Conservation (phyloP, 2,113 vertebrate species). For the Lycaon pictus region DNA sequence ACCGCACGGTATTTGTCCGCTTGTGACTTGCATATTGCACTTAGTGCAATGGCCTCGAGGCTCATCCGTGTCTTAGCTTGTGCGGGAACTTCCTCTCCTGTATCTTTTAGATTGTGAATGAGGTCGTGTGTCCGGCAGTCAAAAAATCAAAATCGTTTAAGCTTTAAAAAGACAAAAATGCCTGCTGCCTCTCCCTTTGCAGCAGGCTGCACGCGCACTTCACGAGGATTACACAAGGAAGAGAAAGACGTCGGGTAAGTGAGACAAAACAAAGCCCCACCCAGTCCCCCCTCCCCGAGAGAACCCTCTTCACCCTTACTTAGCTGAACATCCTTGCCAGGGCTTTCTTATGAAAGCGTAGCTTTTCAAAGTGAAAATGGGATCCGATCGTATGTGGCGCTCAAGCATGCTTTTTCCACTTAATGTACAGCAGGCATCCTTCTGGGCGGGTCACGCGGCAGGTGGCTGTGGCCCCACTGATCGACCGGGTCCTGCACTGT, state of each 20-base stretch:
- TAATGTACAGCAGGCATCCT: accelerated
- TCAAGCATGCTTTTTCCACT: background rate
- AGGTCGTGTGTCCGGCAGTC: background rate
- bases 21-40: background rate
- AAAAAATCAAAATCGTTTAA: background rate
- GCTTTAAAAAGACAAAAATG: slow-evolving; percentile 15
- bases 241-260: background rate
- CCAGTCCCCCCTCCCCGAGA: background rate
- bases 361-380: background rate
- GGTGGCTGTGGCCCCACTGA: accelerated
- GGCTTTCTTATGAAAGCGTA: background rate
- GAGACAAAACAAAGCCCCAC: background rate
- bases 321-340: accelerated
- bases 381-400: accelerated
- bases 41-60: background rate
- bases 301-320: accelerated
- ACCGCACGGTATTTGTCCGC: accelerated
- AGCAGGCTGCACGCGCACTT: background rate
- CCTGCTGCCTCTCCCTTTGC: background rate
- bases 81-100: background rate
- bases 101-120: background rate
- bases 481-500: background rate
- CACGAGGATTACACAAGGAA: background rate
- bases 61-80: accelerated
- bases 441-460: accelerated